Evolutionary conservation across 2,113 vertebrate genomes (phyloP).

Genomic region (Corythaixoides concolor): DNA sequence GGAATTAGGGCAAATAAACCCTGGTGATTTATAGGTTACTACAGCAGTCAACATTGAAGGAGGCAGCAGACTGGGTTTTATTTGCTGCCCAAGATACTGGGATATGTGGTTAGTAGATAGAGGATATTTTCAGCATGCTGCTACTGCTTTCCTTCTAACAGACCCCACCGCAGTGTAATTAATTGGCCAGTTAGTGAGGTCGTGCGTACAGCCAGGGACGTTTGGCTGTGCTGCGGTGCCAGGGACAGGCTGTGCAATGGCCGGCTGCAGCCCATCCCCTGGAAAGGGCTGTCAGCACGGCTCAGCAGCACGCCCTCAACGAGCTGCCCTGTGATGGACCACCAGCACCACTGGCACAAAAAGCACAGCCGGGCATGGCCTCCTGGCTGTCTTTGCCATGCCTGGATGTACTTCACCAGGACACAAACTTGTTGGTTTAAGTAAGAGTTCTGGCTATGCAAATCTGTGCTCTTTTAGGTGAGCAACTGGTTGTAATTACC

Average conservation of each 20-base stretch:
- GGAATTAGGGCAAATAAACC: constrained; percentile 28
- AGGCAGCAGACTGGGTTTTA: not conserved
- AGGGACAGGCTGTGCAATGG: not conserved
- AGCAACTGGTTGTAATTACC: not conserved
- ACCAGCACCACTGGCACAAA: not conserved
- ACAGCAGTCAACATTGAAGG: not conserved
- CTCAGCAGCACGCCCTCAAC: not conserved
- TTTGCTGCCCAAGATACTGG: not conserved
- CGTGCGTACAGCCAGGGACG: accelerated
- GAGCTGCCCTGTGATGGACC: not conserved
- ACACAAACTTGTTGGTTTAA: not conserved
- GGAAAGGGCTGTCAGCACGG: not conserved
- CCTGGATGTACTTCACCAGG: not conserved
- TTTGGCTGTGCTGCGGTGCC: not conserved
- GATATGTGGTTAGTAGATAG: not conserved
- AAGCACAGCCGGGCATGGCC: not conserved
- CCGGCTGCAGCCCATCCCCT: not conserved
- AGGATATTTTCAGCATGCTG: not conserved
- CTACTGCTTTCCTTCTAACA: not conserved
- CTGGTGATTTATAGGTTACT: constrained; percentile 15
- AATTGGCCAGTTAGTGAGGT: accelerated
- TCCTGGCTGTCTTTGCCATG: not conserved
- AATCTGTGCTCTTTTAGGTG: not conserved
- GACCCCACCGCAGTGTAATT: not conserved
- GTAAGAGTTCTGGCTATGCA: not conserved